phyloP scores from a whole-genome alignment of 2,797 vertebrate species.

The Tolypeutes matacus region DNA sequence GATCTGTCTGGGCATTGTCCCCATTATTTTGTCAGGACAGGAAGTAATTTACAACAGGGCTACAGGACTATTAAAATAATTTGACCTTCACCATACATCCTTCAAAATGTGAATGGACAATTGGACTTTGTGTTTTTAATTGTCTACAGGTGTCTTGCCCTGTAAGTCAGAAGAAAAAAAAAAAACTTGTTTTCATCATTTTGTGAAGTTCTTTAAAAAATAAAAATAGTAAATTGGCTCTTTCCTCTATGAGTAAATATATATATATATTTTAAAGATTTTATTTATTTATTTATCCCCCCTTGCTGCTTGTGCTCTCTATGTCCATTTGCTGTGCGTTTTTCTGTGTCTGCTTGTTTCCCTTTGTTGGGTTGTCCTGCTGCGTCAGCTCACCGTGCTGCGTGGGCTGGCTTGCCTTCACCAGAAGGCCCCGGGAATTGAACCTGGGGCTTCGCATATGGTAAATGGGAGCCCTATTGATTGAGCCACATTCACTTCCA shows the following conservation, averaged over 20 bases:
- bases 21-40: not conserved
- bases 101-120: conserved; percentile 43
- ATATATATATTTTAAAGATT: too few species aligned
- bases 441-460: too few species aligned
- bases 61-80: conserved; percentile 52
- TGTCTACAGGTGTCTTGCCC: conserved; percentile 13
- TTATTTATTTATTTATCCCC: too few species aligned
- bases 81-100: conserved; percentile 32
- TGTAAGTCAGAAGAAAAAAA: not conserved
- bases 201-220: not conserved
- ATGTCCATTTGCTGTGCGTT: too few species aligned
- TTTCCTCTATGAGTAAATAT: conserved; percentile 24
- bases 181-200: conserved; percentile 25
- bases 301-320: too few species aligned
- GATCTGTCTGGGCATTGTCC: not conserved
- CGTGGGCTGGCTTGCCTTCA: too few species aligned
- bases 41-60: not conserved
- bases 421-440: too few species aligned
- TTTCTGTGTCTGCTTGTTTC: too few species aligned
- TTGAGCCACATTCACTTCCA: too few species aligned
- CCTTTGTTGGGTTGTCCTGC: too few species aligned
- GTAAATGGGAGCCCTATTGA: too few species aligned
- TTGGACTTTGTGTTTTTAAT: conserved; percentile 56
- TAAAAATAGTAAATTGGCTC: not conserved
- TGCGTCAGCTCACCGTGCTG: too few species aligned